Conservation (phyloP, 2,888 invertebrate genomes). For the Orthonychiurus folsomi region DNA sequence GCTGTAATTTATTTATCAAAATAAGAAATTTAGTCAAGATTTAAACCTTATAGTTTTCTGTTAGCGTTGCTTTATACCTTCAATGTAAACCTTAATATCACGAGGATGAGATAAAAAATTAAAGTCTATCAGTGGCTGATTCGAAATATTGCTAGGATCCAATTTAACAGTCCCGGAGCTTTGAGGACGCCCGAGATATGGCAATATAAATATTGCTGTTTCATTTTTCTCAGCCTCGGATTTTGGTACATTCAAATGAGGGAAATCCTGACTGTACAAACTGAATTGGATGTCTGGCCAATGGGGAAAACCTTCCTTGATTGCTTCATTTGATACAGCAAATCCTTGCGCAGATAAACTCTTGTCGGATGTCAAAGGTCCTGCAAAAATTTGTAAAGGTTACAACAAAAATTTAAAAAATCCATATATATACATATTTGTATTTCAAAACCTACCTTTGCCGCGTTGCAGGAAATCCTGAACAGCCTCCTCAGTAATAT, state of each 20-base stretch:
- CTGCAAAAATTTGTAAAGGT: conserved; percentile 5
- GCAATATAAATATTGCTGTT: conserved; percentile 17
- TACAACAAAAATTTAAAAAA: background rate
- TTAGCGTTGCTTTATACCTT: conserved; percentile 14
- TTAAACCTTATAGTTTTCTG: background rate
- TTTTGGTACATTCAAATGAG: conserved; percentile 8
- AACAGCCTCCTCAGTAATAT: conserved; percentile 18
- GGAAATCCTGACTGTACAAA: conserved; percentile 17
- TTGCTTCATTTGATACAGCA: conserved; percentile 17
- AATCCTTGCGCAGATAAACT: conserved; percentile 20
- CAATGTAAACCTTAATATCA: conserved; percentile 19
- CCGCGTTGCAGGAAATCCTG: conserved; percentile 4
- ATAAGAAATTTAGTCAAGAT: background rate
- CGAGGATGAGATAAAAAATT: conserved; percentile 21
- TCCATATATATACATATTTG: background rate
- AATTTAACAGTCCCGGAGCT: conserved; percentile 22
- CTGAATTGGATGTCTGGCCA: conserved; percentile 29
- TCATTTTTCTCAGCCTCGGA: background rate
- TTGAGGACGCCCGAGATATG: conserved; percentile 19
- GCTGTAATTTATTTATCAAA: conserved; percentile 1
- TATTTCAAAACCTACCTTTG: background rate
- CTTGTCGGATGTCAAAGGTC: conserved; percentile 18
- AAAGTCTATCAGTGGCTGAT: conserved; percentile 21
- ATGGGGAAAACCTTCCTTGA: conserved; percentile 14
- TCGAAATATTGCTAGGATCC: conserved; percentile 12